phyloP scores from a whole-genome alignment of 1,140 invertebrate species.

The Diplogasteroides magnus region DNA sequence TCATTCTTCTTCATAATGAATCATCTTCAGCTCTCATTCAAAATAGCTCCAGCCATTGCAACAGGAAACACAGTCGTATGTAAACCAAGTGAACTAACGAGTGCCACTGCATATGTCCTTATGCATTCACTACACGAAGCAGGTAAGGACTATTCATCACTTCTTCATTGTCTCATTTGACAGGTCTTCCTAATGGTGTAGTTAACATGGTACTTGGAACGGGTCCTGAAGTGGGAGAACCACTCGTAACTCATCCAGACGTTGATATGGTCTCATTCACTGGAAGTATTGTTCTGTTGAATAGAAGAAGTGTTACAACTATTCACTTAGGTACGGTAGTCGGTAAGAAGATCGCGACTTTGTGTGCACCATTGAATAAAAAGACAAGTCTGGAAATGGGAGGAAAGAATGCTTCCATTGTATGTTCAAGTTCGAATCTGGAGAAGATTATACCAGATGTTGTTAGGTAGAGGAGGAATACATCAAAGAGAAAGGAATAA shows the following conservation, averaged over 20 bases:
- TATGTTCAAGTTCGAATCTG: constrained; percentile 62
- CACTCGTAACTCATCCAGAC: constrained; percentile 61
- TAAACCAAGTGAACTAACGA: constrained; percentile 66
- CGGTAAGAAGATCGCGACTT: constrained; percentile 58
- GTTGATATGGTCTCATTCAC: constrained; percentile 62
- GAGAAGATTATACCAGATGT: constrained; percentile 58
- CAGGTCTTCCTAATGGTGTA: constrained; percentile 63
- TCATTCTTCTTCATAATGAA: background rate
- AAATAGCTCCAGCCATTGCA: constrained; percentile 63
- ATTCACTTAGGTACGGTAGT: constrained; percentile 44
- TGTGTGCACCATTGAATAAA: constrained; percentile 59
- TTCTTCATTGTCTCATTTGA: constrained; percentile 1
- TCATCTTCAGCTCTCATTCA: constrained; percentile 56
- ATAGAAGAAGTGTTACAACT: constrained; percentile 42
- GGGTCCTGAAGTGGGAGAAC: constrained; percentile 60
- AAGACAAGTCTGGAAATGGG: constrained; percentile 65
- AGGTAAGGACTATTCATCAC: constrained; percentile 53
- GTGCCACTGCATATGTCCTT: constrained; percentile 62
- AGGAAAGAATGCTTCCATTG: constrained; percentile 64
- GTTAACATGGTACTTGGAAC: constrained; percentile 64
- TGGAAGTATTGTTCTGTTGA: constrained; percentile 54
- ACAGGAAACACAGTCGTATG: constrained; percentile 64
- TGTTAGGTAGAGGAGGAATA: constrained; percentile 51
- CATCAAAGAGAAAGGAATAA: background rate
- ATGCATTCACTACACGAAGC: constrained; percentile 61